A percentile compares a stretch with the other conserved stretches of the same genome.
Conservation (phyloP, 1,140 invertebrate species). For the Anagrus nilaparvatae region DNA sequence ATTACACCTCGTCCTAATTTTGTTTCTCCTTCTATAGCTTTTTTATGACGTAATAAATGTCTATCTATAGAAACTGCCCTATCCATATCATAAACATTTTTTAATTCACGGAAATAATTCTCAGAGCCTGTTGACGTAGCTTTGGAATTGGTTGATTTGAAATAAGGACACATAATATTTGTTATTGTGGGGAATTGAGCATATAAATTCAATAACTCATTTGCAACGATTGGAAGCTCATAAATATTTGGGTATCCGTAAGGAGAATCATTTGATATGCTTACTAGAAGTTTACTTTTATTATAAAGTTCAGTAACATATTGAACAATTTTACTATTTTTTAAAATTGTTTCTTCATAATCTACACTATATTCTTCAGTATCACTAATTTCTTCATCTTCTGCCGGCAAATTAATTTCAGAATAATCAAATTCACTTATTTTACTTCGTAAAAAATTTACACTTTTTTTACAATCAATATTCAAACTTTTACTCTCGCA, state of each 20-base stretch:
- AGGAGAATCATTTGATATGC: neutral
- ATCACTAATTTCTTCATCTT: neutral
- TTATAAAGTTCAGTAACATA: neutral
- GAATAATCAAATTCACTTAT: neutral
- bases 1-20: too few relatives aligned
- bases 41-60: too few relatives aligned
- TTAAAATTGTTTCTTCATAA: neutral
- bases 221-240: neutral
- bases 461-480: neutral
- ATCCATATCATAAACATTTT: too few relatives aligned
- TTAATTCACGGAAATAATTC: too few relatives aligned
- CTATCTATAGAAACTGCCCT: too few relatives aligned
- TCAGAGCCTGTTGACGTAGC: too few relatives aligned
- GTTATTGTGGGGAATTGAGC: conserved; percentile 9
- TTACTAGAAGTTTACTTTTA: neutral
- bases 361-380: neutral
- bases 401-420: neutral
- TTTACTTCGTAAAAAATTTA: conserved; percentile 1
- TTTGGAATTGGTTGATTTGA: too few relatives aligned
- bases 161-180: neutral
- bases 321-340: neutral
- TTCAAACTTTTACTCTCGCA: too few relatives aligned
- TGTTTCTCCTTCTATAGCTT: too few relatives aligned
- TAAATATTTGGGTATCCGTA: neutral
- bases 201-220: conserved; percentile 1